These are phyloP conservation scores for Motacilla alba DNA, from an alignment of 2,113 vertebrate species.

Conservation along the genomic window DNA sequence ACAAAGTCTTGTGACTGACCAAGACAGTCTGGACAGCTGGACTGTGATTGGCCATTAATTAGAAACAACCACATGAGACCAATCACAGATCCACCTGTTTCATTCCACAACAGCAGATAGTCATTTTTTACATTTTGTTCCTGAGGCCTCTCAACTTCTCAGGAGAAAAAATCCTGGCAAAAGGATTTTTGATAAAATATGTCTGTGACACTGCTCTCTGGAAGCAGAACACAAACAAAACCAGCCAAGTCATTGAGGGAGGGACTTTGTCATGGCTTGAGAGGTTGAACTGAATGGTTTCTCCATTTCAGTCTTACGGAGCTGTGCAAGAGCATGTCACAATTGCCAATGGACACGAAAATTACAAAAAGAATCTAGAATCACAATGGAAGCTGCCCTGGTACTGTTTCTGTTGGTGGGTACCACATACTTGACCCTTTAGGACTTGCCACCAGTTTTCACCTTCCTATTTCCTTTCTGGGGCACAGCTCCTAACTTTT, in stretches of 20 bases:
- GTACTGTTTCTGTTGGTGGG: background rate
- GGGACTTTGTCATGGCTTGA: background rate
- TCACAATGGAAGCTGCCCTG: background rate
- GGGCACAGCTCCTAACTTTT: background rate
- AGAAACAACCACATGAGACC: no score
- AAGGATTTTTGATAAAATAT: no score
- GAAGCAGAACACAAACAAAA: background rate
- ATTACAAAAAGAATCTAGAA: background rate
- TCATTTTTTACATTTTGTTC: no score
- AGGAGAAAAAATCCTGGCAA: no score
- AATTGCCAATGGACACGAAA: background rate
- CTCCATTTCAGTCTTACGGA: background rate
- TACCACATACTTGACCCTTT: background rate
- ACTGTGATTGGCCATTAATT: no score
- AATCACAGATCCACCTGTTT: no score
- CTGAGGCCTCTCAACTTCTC: no score
- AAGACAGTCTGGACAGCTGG: no score
- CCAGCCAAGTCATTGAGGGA: background rate
- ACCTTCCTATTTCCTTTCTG: background rate
- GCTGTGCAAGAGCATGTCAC: rapidly evolving
- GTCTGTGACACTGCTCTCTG: background rate
- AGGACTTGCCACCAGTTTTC: background rate
- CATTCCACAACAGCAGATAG: no score
- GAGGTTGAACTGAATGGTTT: background rate
- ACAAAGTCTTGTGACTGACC: no score